A percentile compares a stretch with the other conserved stretches of the same genome.
Conservation (phyloP, 2,113 vertebrate species). For the Tetrao urogallus region DNA sequence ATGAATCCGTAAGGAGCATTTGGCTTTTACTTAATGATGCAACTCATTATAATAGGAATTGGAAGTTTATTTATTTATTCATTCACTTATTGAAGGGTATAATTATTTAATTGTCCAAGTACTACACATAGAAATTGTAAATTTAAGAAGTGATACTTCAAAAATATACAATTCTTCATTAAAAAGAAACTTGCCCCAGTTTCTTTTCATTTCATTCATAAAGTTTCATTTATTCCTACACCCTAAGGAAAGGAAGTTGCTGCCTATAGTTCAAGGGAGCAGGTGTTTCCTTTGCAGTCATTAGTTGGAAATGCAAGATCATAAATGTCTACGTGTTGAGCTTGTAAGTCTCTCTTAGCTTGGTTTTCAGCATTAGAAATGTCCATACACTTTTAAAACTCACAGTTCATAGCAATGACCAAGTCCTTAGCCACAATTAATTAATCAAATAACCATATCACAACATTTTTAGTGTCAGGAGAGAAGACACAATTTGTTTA, state of each 20-base stretch:
- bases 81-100: neutral
- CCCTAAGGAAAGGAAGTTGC: neutral
- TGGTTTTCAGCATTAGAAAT: neutral
- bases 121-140: rapidly evolving
- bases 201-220: too few species aligned
- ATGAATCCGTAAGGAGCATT: neutral
- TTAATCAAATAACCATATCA: neutral
- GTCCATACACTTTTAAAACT: neutral
- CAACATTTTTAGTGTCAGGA: neutral
- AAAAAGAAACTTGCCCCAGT: neutral
- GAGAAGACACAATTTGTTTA: neutral
- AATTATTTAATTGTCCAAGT: slow-evolving; percentile 19
- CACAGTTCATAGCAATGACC: neutral
- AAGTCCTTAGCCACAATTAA: neutral
- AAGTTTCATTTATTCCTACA: slow-evolving; percentile 3
- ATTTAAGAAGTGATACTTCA: neutral
- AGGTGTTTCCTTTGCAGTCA: neutral
- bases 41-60: neutral
- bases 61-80: slow-evolving; percentile 33
- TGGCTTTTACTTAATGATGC: neutral
- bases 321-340: neutral
- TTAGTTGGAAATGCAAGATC: neutral
- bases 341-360: neutral
- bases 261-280: neutral
- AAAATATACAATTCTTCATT: neutral